These are phyloP conservation scores for Drosophila fungiperda DNA, from an alignment of 2,888 invertebrate genomes.

Conservation along the genomic window DNA sequence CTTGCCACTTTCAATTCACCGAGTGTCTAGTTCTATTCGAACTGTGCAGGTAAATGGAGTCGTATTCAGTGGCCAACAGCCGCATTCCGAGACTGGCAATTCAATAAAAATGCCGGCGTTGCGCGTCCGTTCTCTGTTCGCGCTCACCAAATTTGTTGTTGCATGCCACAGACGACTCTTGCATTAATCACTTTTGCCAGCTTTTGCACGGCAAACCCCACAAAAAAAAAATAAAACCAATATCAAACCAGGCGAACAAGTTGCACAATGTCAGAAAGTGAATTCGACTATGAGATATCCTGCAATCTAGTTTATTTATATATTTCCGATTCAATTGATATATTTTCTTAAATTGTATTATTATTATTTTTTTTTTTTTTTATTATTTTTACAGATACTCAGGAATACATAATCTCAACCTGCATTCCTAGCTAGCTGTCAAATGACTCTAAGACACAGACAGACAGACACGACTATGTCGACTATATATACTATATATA, in stretches of 20 bases:
- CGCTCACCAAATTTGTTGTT: slow-evolving; percentile 72
- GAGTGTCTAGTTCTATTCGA: slow-evolving; percentile 44
- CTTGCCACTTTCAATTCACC: slow-evolving; percentile 17
- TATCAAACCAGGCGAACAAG: not conserved
- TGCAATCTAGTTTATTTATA: not conserved
- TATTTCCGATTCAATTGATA: not conserved
- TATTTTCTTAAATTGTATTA: no score
- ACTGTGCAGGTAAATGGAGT: slow-evolving; percentile 60
- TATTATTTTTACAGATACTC: not conserved
- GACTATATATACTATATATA: not conserved
- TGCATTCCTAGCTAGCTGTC: not conserved
- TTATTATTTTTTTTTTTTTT: no score
- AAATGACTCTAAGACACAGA: not conserved
- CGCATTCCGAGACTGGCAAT: slow-evolving; percentile 70
- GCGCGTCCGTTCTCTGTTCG: slow-evolving; percentile 68
- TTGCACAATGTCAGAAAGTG: not conserved
- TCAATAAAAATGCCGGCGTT: slow-evolving; percentile 72
- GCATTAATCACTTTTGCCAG: slow-evolving; percentile 79
- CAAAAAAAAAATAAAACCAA: slow-evolving; percentile 35
- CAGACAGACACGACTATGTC: not conserved
- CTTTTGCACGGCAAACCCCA: slow-evolving; percentile 50
- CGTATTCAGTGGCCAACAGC: slow-evolving; percentile 18
- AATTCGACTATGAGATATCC: not conserved
- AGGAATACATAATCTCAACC: not conserved
- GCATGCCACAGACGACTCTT: slow-evolving; percentile 66